These are phyloP conservation scores for Eueides isabella DNA, from an alignment of 1,140 invertebrate species.

Conservation along the genomic window DNA sequence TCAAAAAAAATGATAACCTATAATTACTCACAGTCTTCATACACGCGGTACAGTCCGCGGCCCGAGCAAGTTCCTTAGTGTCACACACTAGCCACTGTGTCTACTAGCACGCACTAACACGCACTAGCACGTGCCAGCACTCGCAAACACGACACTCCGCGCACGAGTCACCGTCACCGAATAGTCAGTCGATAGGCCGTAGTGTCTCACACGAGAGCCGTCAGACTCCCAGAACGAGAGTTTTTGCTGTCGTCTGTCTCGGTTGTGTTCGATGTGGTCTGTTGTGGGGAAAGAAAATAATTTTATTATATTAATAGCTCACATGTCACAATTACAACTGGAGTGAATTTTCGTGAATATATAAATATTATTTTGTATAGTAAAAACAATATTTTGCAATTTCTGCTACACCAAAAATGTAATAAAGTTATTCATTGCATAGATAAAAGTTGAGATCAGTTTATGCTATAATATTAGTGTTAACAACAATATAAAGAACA, in stretches of 20 bases:
- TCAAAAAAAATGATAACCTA: conserved; percentile 50
- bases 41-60: conserved; percentile 46
- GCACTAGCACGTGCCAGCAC: not conserved
- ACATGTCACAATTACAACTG: not conserved
- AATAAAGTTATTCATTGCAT: no score
- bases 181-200: not conserved
- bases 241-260: conserved; percentile 59
- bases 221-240: conserved; percentile 66
- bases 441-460: no score
- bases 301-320: not conserved
- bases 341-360: no score
- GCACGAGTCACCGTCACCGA: conserved; percentile 7
- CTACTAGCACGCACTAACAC: not conserved
- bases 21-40: conserved; percentile 70
- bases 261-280: conserved; percentile 53
- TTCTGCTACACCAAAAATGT: no score
- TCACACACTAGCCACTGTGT: conserved; percentile 38
- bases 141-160: not conserved
- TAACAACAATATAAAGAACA: no score
- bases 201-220: conserved; percentile 65
- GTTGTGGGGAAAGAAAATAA: conserved; percentile 5
- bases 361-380: no score
- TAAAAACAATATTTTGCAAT: no score
- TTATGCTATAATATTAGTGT: no score
- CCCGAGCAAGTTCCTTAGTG: conserved; percentile 39